Evolutionary conservation across 2,797 vertebrate species (phyloP).

Genomic region (Oreonectes daqikongensis): DNA sequence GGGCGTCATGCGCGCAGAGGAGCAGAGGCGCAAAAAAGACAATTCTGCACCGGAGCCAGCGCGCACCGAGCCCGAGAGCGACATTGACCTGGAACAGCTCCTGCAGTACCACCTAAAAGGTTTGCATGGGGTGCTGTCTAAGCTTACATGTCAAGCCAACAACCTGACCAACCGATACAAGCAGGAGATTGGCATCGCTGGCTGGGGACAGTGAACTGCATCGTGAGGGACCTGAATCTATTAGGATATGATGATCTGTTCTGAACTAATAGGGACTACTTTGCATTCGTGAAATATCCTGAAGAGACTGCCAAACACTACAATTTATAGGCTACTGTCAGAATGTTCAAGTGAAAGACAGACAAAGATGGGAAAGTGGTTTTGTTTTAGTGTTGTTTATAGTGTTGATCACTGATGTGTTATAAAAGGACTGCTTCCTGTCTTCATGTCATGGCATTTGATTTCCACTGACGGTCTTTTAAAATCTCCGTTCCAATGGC

Average conservation of each 20-base stretch:
- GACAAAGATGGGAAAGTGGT: slow-evolving; percentile 8
- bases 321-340: slow-evolving; percentile 14
- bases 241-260: slow-evolving; percentile 20
- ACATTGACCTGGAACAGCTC: slow-evolving; percentile 89
- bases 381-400: slow-evolving; percentile 24
- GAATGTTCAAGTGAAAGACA: background rate
- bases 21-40: slow-evolving; percentile 68
- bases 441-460: background rate
- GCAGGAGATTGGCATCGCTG: slow-evolving; percentile 90
- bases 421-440: slow-evolving; percentile 15
- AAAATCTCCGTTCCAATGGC: slow-evolving; percentile 20
- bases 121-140: slow-evolving; percentile 90
- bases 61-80: slow-evolving; percentile 72
- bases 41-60: slow-evolving; percentile 71
- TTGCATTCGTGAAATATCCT: background rate
- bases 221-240: background rate
- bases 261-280: slow-evolving; percentile 13
- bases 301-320: background rate
- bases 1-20: slow-evolving; percentile 84
- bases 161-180: slow-evolving; percentile 94
- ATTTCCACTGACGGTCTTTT: slow-evolving; percentile 61
- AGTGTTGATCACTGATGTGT: slow-evolving; percentile 10
- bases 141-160: slow-evolving; percentile 92
- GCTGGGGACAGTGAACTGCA: slow-evolving; percentile 83
- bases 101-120: slow-evolving; percentile 94